Conservation (phyloP, 1,140 invertebrate species). For the Lepidurus apus region DNA sequence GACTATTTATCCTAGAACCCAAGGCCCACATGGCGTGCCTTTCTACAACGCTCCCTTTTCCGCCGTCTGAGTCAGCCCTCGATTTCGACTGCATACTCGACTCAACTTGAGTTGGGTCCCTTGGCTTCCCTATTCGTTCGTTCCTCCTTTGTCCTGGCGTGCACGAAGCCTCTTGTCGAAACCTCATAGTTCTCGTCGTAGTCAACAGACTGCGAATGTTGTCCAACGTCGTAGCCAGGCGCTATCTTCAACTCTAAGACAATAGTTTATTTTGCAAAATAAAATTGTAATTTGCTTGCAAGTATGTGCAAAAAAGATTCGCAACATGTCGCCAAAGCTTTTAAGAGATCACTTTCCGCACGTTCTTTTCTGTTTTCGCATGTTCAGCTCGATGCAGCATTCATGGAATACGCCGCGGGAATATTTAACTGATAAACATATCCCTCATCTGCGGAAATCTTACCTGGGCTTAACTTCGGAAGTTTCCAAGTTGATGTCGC, state of each 20-base stretch:
- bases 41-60: slow-evolving; percentile 10
- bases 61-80: slow-evolving; percentile 10
- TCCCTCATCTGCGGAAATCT: background rate
- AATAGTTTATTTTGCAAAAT: too few species aligned
- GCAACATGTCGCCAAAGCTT: too few species aligned
- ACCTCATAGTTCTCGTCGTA: background rate
- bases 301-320: too few species aligned
- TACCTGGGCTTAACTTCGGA: background rate
- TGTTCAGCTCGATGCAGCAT: too few species aligned
- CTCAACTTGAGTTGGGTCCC: background rate
- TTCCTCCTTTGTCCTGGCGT: background rate
- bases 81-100: slow-evolving; percentile 21
- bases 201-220: background rate
- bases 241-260: background rate
- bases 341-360: too few species aligned
- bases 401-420: too few species aligned
- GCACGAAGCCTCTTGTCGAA: background rate
- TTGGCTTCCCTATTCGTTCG: background rate
- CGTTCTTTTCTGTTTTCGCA: too few species aligned
- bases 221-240: background rate
- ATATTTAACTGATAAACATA: too few species aligned
- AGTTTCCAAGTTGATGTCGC: background rate
- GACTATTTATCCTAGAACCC: slow-evolving; percentile 11
- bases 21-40: slow-evolving; percentile 20
- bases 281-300: too few species aligned